Percentiles rank a stretch among this genome's conserved stretches.
Evolutionary conservation across 2,797 vertebrate genomes (phyloP).

Genomic region (Cyclopterus lumpus): DNA sequence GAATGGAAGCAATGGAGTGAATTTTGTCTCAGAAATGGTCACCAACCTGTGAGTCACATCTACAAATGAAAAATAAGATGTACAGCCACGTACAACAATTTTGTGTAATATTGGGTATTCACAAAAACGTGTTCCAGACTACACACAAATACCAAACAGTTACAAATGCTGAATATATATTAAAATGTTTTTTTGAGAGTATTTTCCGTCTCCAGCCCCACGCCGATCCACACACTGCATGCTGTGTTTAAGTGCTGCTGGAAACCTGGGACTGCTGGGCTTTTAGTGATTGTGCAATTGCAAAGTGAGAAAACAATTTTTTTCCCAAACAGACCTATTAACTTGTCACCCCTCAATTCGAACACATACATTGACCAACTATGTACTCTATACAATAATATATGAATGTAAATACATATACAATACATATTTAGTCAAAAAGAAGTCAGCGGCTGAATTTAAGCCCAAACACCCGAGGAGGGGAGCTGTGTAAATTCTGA

Average conservation of each 20-base stretch:
- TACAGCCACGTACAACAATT: background rate
- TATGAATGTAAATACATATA: no score
- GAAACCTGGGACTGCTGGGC: background rate
- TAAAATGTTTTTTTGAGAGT: no score
- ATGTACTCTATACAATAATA: no score
- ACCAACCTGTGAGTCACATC: background rate
- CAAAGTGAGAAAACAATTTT: no score
- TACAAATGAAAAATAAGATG: background rate
- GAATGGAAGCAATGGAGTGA: background rate
- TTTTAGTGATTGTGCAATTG: background rate
- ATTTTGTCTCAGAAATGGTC: background rate
- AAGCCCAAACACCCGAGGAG: no score
- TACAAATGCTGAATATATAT: background rate
- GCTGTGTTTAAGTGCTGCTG: background rate
- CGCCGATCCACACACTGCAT: background rate
- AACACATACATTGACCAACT: no score
- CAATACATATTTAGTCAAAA: no score
- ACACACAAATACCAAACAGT: background rate
- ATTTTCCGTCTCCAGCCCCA: no score
- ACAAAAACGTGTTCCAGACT: background rate
- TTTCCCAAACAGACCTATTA: no score
- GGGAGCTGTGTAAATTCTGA: no score
- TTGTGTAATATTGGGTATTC: background rate
- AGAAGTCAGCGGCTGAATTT: no score
- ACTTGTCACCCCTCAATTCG: no score